Evolutionary conservation across 2,113 vertebrate genomes (phyloP), one percentile per base, ranked within the genome.

Genomic region (Ciconia stormi): DNA sequence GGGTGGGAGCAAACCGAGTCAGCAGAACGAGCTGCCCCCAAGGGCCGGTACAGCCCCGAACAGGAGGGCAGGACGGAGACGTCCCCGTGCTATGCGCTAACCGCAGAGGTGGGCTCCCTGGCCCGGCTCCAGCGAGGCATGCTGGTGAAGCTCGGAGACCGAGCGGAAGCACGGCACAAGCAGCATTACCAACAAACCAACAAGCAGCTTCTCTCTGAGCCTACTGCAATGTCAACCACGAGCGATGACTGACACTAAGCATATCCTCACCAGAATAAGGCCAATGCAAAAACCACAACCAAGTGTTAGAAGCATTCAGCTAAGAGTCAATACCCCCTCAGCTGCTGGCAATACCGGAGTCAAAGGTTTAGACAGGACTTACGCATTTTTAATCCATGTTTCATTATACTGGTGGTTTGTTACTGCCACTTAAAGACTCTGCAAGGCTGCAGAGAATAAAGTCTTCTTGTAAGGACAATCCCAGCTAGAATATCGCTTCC

Each of bases 151-250:
- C 5, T 6, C 5, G 13, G 58, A 27, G 46, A 6, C 7, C 44
- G 61, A 46, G 34, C 3, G 2, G 70, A 27, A 55, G 47, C 29
- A 27, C 2, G 4, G 15, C 1, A 13, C 2, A 4, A 76, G 46
- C 46, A 58, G 34, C 30, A 5, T 16, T 5, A 25, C 34, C 52
- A 26, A 11, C 69, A 42, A 47, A 42, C 36, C 58, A 47, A 4
- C 9, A 3, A n/a, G 11, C 16, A 53, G 36, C 82, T 63, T 76
- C 67, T 42, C 16, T 42, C 79, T 25, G 12, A 93, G 81, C 29
- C 22, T 32, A 0, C 23, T 46, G 7, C 61, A 34, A 1, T 13
- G 34, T 53, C 93, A 93, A 1, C n/a, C 84, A 52, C 0, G 0
- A 72, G 19, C 42, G 15, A 49, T 2, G 56, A 52, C 23, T 46